Conservation (phyloP, 2,797 vertebrate genomes). For the Phrynocephalus forsythii region DNA sequence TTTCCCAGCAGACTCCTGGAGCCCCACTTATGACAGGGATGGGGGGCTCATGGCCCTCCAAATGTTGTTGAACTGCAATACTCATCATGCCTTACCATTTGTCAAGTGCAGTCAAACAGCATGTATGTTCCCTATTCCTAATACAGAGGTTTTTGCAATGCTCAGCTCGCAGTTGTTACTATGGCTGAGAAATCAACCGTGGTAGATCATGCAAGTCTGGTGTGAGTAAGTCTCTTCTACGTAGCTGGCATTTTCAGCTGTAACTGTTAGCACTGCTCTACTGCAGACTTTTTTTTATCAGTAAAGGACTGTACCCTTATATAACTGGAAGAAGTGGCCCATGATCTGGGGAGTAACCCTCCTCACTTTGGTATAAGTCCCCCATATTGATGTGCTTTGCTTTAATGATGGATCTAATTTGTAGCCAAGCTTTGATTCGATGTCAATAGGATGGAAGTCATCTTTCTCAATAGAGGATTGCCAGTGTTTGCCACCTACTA, state of each 20-base stretch:
- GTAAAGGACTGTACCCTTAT: not conserved
- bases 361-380: too few relatives aligned
- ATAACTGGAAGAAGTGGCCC: not conserved
- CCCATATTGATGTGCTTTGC: too few relatives aligned
- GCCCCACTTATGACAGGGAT: too few relatives aligned
- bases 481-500: not conserved
- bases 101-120: not conserved
- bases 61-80: too few relatives aligned
- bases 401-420: not conserved
- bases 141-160: not conserved
- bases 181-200: not conserved
- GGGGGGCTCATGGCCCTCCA: too few relatives aligned
- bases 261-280: not conserved
- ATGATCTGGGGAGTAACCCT: too few relatives aligned
- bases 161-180: not conserved
- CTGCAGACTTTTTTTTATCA: not conserved
- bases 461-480: not conserved
- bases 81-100: too few relatives aligned
- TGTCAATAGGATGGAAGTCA: not conserved
- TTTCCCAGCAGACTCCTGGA: not conserved
- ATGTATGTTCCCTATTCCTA: not conserved
- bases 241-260: not conserved
- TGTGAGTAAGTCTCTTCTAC: not conserved
- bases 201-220: not conserved
- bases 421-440: not conserved